Evolutionary conservation across 2,797 vertebrate species (phyloP).

Genomic region (Okamejei kenojei): DNA sequence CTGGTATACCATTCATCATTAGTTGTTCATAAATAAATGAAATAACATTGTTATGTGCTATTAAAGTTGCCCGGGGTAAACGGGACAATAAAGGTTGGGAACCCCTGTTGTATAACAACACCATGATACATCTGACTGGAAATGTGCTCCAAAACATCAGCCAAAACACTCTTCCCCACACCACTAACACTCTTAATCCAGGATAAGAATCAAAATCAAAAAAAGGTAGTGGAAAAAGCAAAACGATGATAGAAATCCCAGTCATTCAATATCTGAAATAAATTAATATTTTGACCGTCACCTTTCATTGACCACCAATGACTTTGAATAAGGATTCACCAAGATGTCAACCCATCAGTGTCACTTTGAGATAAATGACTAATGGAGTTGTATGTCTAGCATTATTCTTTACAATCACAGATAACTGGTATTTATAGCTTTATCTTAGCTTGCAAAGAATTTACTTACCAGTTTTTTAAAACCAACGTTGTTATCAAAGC

Average conservation of each 20-base stretch:
- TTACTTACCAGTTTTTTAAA: conserved; percentile 99
- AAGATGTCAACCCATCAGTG: not conserved
- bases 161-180: not conserved
- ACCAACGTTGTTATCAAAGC: conserved; percentile 98
- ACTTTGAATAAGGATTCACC: fast-evolving
- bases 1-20: no score
- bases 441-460: conserved; percentile 9
- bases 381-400: not conserved
- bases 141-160: no score
- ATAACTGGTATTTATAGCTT: conserved; percentile 55
- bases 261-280: not conserved
- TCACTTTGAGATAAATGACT: not conserved
- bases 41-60: no score
- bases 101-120: no score
- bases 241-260: not conserved
- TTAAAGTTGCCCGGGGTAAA: no score
- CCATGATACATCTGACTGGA: not conserved
- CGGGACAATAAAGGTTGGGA: no score
- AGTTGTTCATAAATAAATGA: no score
- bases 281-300: not conserved
- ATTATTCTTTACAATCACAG: conserved; percentile 56
- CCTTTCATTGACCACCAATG: fast-evolving
- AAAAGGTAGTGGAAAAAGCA: not conserved
- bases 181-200: not conserved
- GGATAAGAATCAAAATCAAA: not conserved